phyloP scores from a whole-genome alignment of 2,888 invertebrate species.

The Heliconius sara region DNA sequence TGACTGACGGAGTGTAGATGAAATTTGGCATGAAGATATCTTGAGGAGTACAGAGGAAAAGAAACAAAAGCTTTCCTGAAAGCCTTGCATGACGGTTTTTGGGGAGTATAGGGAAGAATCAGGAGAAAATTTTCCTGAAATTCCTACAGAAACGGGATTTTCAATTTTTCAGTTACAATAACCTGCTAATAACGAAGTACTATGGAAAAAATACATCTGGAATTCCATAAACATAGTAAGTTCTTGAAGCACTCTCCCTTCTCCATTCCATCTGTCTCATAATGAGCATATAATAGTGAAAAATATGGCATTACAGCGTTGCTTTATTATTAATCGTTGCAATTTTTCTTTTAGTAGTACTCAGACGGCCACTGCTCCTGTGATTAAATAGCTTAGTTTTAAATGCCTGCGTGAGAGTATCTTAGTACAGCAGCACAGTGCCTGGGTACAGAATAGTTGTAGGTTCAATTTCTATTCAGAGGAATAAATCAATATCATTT shows the following conservation, averaged over 20 bases:
- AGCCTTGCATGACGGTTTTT: too few species aligned
- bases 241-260: constrained; percentile 7
- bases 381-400: neutral
- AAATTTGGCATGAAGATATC: too few species aligned
- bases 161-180: too few species aligned
- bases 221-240: neutral
- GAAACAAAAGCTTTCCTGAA: too few species aligned
- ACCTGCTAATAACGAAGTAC: neutral
- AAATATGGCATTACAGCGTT: constrained; percentile 62
- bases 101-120: too few species aligned
- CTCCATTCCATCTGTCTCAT: constrained; percentile 66
- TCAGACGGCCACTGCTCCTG: constrained; percentile 18
- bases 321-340: constrained; percentile 62
- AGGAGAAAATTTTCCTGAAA: too few species aligned
- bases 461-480: too few species aligned
- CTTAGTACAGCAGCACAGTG: neutral
- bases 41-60: too few species aligned
- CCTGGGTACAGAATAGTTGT: too few species aligned
- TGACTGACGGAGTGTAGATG: too few species aligned
- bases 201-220: neutral
- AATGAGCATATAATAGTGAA: constrained; percentile 79
- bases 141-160: too few species aligned
- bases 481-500: too few species aligned
- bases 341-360: constrained; percentile 58
- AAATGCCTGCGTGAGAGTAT: neutral